These are phyloP conservation scores for Sinocyclocheilus grahami DNA, from an alignment of 2,113 vertebrate species.

Conservation along the genomic window DNA sequence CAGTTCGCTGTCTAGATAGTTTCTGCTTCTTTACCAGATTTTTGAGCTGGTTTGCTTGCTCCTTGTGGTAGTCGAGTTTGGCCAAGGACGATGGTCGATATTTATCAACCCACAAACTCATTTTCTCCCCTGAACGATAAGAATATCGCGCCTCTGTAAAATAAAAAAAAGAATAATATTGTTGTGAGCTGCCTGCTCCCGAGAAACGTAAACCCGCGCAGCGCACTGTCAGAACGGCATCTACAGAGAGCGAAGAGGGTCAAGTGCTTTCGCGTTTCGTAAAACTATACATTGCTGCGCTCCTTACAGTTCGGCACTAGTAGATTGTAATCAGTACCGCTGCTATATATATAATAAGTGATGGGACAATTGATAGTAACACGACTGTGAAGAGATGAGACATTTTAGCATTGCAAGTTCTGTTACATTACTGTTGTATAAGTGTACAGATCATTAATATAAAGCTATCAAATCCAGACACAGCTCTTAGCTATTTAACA, in stretches of 20 bases:
- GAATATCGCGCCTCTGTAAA: background rate
- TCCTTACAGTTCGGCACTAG: background rate
- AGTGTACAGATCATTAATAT: background rate
- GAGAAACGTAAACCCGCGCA: constrained; percentile 58
- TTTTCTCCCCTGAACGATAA: constrained; percentile 50
- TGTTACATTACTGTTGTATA: background rate
- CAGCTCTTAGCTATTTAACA: background rate
- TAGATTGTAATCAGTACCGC: too few species aligned
- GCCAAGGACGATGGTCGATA: constrained; percentile 84
- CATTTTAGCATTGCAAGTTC: background rate
- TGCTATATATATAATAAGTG: too few species aligned
- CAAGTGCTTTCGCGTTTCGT: constrained; percentile 53
- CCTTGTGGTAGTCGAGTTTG: constrained; percentile 91
- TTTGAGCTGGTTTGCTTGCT: constrained; percentile 87
- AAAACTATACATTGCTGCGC: background rate
- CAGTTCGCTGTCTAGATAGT: background rate
- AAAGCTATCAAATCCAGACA: background rate
- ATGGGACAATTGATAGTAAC: constrained; percentile 67
- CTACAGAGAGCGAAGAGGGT: constrained; percentile 58
- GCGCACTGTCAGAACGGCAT: constrained; percentile 1
- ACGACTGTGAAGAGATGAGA: constrained; percentile 79
- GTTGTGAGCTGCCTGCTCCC: constrained; percentile 57
- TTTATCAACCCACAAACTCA: constrained; percentile 98
- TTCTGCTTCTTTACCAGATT: constrained; percentile 81
- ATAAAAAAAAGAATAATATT: background rate